phyloP scores from a whole-genome alignment of 2,113 vertebrate genomes.

The Entelurus aequoreus region DNA sequence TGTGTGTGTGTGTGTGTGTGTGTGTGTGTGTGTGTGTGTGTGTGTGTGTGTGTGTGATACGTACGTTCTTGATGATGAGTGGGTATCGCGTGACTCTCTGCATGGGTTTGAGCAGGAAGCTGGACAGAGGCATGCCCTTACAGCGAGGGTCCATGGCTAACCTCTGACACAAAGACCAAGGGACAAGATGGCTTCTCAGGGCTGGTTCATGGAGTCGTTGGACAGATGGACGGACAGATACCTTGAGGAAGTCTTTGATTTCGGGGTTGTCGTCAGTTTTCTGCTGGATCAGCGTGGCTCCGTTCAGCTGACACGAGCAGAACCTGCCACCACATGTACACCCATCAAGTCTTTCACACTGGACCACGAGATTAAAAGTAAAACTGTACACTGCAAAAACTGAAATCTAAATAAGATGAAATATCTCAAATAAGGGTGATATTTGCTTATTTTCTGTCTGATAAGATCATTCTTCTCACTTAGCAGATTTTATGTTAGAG shows the following conservation, averaged over 20 bases:
- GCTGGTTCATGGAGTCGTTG: too few relatives aligned
- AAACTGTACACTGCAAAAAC: too few relatives aligned
- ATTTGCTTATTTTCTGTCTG: too few relatives aligned
- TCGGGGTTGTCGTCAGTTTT: slow-evolving; percentile 93
- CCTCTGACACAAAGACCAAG: slow-evolving; percentile 71
- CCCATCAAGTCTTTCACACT: background rate
- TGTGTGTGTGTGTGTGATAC: slow-evolving; percentile 30
- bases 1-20: too few relatives aligned
- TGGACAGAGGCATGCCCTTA: slow-evolving; percentile 98
- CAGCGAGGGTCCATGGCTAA: slow-evolving; percentile 96
- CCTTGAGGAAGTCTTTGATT: slow-evolving; percentile 98
- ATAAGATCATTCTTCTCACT: too few relatives aligned
- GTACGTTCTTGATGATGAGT: slow-evolving; percentile 97
- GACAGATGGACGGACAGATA: background rate
- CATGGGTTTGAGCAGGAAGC: slow-evolving; percentile 98
- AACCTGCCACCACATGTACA: slow-evolving; percentile 63
- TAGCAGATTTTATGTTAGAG: too few relatives aligned
- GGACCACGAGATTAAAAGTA: too few relatives aligned
- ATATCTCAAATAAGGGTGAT: too few relatives aligned
- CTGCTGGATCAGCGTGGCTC: slow-evolving; percentile 94
- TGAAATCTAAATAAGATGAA: too few relatives aligned
- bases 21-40: background rate
- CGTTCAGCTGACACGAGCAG: slow-evolving; percentile 97
- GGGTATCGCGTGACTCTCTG: slow-evolving; percentile 97
- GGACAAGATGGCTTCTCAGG: background rate